Evolutionary conservation across 2,113 vertebrate genomes (phyloP).

Genomic region (Chinchilla lanigera): DNA sequence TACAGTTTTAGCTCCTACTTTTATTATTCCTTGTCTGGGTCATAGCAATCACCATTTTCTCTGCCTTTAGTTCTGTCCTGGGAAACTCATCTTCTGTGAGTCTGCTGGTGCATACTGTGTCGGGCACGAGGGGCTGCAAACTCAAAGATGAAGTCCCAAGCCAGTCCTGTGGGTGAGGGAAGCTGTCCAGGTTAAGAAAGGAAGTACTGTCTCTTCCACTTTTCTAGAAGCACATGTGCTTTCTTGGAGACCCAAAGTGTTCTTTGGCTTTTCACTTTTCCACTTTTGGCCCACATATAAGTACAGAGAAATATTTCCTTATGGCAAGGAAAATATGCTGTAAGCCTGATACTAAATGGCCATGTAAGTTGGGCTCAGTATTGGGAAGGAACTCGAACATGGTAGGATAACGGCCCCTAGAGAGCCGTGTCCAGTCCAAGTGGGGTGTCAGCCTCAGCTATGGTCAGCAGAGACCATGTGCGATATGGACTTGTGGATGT

Average conservation of each 20-base stretch:
- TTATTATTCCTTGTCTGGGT: background rate
- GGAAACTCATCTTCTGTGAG: background rate
- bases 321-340: background rate
- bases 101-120: background rate
- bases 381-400: background rate
- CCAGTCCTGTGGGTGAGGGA: background rate
- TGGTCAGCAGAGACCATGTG: rapidly evolving
- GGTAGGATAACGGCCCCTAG: background rate
- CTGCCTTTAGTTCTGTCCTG: background rate
- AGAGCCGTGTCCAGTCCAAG: background rate
- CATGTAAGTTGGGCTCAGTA: background rate
- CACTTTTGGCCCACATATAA: background rate
- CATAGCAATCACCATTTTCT: background rate
- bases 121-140: background rate
- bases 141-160: background rate
- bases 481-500: background rate
- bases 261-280: background rate
- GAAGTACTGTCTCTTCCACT: background rate
- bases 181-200: background rate
- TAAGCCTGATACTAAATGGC: background rate
- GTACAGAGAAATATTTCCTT: background rate
- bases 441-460: background rate
- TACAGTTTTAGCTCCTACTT: background rate
- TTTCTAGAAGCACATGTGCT: background rate
- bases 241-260: background rate